Base-by-base conservation (phyloP, 2,888 invertebrate species). In the Frankliniella intonsa region DNA sequence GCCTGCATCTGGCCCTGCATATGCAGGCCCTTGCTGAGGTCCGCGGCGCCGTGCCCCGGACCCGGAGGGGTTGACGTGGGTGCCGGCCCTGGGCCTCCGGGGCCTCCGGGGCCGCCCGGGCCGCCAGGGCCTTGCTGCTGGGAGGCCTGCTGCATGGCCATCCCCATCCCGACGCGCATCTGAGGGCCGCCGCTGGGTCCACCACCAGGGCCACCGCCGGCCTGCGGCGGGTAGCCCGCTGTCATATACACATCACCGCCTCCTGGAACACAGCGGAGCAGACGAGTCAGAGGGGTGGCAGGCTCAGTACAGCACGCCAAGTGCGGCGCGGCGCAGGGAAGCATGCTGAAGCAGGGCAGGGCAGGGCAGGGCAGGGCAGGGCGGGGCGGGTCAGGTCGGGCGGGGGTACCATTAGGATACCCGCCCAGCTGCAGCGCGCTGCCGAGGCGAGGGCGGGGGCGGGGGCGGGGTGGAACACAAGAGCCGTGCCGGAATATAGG, bases 401-500 rank as follows among this genome's bases (percentile, higher is more conserved):
- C n/a, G n/a, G n/a, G n/a, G n/a, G n/a, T n/a, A n/a, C n/a, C n/a
- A n/a, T n/a, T n/a, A n/a, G n/a, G n/a, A n/a, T n/a, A n/a, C n/a
- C n/a, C n/a, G n/a, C n/a, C n/a, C n/a, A n/a, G n/a, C n/a, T n/a
- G n/a, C n/a, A n/a, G n/a, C n/a, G n/a, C n/a, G n/a, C n/a, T n/a
- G n/a, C n/a, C n/a, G n/a, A n/a, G n/a, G n/a, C n/a, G n/a, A n/a
- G n/a, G n/a, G 50, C 27, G 79, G 76, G 76, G 79, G 81, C 79
- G 82, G 51, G 38, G 22, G 76, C 10, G 81, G 82, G 82, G 25
- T 50, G 80, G 62, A 79, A 76, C 50, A 69, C 82, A 12, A 49
- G 80, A 79, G 82, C 2, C 27, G 38, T 5, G 81, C 83, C 50
- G 19, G 50, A 22, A 51, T 50, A 25, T 80, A 80, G 27, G 81